A percentile compares a stretch with the other conserved stretches of the same genome.
Evolutionary conservation across 2,888 invertebrate species (phyloP).

Genomic region (Beris morrisii): DNA sequence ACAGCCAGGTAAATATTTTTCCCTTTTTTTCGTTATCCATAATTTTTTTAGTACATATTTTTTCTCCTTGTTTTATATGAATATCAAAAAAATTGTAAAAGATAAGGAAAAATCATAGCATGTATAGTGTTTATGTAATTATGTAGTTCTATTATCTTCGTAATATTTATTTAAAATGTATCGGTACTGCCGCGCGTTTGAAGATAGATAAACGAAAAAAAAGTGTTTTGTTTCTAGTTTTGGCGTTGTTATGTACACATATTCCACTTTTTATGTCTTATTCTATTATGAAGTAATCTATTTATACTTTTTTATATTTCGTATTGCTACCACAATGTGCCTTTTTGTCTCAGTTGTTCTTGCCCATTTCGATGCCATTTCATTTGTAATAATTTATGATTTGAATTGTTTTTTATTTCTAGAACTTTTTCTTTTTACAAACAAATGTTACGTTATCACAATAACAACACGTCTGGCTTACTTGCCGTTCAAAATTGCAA

Average conservation of each 20-base stretch:
- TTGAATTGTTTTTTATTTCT: slow-evolving; percentile 1
- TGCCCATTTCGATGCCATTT: slow-evolving; percentile 1
- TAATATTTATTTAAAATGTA: slow-evolving; percentile 14
- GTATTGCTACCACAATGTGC: too few relatives aligned
- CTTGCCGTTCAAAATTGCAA: slow-evolving; percentile 6
- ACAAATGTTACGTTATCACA: slow-evolving; percentile 27
- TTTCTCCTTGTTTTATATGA: slow-evolving; percentile 19
- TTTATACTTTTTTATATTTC: too few relatives aligned
- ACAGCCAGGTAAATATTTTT: slow-evolving; percentile 28
- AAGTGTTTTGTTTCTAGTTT: too few relatives aligned
- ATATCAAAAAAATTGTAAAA: slow-evolving; percentile 29
- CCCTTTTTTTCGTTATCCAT: slow-evolving; percentile 6
- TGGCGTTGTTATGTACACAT: too few relatives aligned
- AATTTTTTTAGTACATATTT: neutral
- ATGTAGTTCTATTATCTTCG: slow-evolving; percentile 12
- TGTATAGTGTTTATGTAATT: slow-evolving; percentile 1
- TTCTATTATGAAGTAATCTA: too few relatives aligned
- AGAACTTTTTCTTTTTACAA: neutral
- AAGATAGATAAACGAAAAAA: too few relatives aligned
- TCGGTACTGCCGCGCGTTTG: too few relatives aligned
- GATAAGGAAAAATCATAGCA: slow-evolving; percentile 6
- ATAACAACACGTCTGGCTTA: slow-evolving; percentile 29
- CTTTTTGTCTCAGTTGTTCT: slow-evolving; percentile 3
- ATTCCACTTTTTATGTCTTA: too few relatives aligned
- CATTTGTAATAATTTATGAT: slow-evolving; percentile 21